These are phyloP conservation scores for Oreochromis niloticus DNA, from an alignment of 2,113 vertebrate genomes.

Conservation along the genomic window DNA sequence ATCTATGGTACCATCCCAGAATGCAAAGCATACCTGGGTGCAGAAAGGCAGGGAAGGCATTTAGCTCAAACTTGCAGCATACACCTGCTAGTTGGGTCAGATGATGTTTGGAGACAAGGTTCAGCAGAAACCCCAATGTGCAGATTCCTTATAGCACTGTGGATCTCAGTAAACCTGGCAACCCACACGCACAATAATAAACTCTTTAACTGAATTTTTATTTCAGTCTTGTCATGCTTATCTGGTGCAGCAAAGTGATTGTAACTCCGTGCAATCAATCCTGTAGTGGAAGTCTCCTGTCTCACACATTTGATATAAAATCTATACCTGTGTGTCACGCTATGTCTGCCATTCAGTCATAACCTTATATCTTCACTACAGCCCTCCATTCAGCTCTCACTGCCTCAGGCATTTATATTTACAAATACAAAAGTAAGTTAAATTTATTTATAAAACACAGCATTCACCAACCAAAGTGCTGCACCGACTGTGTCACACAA, in stretches of 20 bases:
- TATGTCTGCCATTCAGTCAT: constrained; percentile 22
- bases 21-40: neutral
- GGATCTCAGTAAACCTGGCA: neutral
- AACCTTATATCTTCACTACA: constrained; percentile 22
- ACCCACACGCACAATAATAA: neutral
- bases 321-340: neutral
- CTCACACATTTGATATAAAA: constrained; percentile 20
- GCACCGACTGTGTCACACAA: neutral
- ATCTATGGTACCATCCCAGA: neutral
- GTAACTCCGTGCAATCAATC: neutral
- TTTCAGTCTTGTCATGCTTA: neutral
- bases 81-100: neutral
- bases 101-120: neutral
- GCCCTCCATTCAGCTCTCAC: neutral
- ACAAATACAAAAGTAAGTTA: neutral
- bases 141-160: neutral
- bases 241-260: neutral
- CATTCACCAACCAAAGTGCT: neutral
- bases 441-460: neutral
- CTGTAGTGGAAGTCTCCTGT: constrained; percentile 8
- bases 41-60: neutral
- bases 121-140: neutral
- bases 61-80: neutral
- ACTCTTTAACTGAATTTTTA: neutral
- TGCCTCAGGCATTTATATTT: constrained; percentile 34